Evolutionary conservation across 35 echinoderm and acorn worm genomes (phyloP).

Genomic region (Heliocidaris erythrogramma): DNA sequence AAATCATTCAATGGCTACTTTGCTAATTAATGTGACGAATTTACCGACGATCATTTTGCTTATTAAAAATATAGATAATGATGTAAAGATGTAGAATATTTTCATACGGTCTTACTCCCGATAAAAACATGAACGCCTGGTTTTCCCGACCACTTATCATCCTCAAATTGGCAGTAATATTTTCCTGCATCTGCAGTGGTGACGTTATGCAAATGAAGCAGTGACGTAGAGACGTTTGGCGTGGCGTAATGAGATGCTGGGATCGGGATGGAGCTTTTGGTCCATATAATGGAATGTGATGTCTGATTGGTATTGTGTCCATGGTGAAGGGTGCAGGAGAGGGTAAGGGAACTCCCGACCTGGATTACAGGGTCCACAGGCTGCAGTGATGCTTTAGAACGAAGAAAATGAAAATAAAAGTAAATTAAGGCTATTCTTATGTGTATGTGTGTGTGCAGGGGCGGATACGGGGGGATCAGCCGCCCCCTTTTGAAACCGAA

Average conservation of each 20-base stretch:
- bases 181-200: constrained; percentile 21
- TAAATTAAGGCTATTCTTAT: neutral
- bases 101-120: constrained; percentile 1
- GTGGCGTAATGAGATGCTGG: neutral
- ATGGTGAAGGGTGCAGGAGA: constrained; percentile 18
- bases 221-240: constrained; percentile 22
- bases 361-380: constrained; percentile 22
- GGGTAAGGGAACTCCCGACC: neutral
- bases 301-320: neutral
- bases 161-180: constrained; percentile 38
- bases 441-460: too few relatives aligned
- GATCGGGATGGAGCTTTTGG: neutral
- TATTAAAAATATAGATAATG: too few relatives aligned
- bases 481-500: too few relatives aligned
- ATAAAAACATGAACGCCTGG: constrained; percentile 25
- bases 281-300: neutral
- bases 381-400: neutral
- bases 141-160: neutral
- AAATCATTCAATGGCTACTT: too few relatives aligned
- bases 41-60: too few relatives aligned
- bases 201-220: constrained; percentile 16
- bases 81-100: neutral
- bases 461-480: too few relatives aligned
- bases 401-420: neutral
- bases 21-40: too few relatives aligned